A percentile compares a stretch with the other conserved stretches of the same genome.
Conservation (phyloP, 2,113 vertebrate species). For the Dipodomys merriami region DNA sequence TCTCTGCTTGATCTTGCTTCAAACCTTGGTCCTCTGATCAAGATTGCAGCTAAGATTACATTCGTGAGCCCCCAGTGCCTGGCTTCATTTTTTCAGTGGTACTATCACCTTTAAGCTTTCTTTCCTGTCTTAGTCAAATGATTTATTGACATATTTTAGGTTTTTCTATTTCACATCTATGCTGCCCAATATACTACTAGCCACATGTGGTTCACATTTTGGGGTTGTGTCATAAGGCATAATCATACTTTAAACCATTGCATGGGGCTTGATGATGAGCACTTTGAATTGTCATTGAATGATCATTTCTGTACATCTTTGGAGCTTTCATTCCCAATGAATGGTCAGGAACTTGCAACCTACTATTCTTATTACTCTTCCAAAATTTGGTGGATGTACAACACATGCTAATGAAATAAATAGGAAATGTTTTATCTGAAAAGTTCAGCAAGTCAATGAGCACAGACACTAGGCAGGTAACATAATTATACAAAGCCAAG, state of each 20-base stretch:
- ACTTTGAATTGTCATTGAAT: background rate
- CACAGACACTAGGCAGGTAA: background rate
- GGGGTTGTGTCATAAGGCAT: background rate
- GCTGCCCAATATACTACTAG: background rate
- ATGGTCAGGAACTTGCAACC: background rate
- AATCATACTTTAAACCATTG: background rate
- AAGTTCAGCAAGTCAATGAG: slow-evolving; percentile 33
- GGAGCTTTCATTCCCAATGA: background rate
- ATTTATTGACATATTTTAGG: background rate
- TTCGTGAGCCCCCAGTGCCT: too few relatives aligned
- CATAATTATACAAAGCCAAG: background rate
- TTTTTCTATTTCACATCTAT: background rate
- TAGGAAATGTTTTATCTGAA: slow-evolving; percentile 33
- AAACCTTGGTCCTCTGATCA: too few relatives aligned
- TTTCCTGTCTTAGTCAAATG: background rate
- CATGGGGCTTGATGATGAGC: background rate
- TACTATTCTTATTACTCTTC: slow-evolving; percentile 4
- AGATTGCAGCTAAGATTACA: too few relatives aligned
- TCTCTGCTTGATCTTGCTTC: too few relatives aligned
- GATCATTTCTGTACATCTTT: background rate
- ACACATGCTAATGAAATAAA: slow-evolving; percentile 32
- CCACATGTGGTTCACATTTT: background rate
- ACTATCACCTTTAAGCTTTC: background rate
- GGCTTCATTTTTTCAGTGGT: background rate
- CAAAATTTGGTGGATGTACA: slow-evolving; percentile 10